phyloP scores from a whole-genome alignment of 2,113 vertebrate genomes.

The Noctilio leporinus region DNA sequence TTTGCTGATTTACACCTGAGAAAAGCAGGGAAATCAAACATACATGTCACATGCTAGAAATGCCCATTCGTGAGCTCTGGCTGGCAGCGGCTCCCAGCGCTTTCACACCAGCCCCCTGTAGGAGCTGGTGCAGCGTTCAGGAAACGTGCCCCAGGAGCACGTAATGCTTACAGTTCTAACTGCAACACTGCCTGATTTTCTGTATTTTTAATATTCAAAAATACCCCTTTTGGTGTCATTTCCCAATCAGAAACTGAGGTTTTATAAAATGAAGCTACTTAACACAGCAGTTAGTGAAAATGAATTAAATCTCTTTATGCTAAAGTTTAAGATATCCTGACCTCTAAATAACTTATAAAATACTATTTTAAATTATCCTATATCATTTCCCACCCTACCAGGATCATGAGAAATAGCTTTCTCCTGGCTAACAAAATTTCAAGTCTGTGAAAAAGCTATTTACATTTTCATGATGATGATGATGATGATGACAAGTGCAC shows the following conservation, averaged over 20 bases:
- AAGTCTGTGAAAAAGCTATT: slow-evolving; percentile 52
- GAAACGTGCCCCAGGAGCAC: neutral
- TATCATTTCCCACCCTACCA: slow-evolving; percentile 2
- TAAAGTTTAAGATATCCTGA: slow-evolving; percentile 40
- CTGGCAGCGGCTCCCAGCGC: neutral
- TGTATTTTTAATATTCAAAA: slow-evolving; percentile 24
- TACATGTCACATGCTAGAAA: neutral
- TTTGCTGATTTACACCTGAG: neutral
- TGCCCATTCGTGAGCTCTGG: neutral
- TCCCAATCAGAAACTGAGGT: slow-evolving; percentile 1
- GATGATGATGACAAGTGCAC: neutral
- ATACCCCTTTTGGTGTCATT: neutral
- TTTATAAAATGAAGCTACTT: slow-evolving; percentile 46
- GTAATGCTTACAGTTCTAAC: neutral
- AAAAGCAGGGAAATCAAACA: slow-evolving; percentile 17
- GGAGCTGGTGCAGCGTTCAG: slow-evolving; percentile 15
- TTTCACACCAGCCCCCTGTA: neutral
- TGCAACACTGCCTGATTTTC: slow-evolving; percentile 8
- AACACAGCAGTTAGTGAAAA: slow-evolving; percentile 23
- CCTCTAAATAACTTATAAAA: slow-evolving; percentile 46
- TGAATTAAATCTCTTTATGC: slow-evolving; percentile 31
- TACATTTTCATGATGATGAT: slow-evolving; percentile 8
- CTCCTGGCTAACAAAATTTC: slow-evolving; percentile 32
- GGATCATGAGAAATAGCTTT: neutral
- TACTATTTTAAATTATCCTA: slow-evolving; percentile 36